Conservation (phyloP, 2,113 vertebrate genomes). For the Pandion haliaetus region DNA sequence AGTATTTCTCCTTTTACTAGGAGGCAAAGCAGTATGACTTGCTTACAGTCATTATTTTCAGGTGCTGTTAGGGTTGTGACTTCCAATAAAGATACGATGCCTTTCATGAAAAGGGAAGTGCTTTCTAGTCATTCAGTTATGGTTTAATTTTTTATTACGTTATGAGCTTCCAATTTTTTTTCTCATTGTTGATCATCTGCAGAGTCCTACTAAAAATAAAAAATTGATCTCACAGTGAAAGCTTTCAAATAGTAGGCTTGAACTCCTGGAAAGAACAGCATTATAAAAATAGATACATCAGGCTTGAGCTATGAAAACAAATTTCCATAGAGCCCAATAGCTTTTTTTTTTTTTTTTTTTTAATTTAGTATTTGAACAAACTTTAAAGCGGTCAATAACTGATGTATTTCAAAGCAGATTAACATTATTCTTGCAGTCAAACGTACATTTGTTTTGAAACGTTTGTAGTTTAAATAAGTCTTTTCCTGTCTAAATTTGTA, state of each 20-base stretch:
- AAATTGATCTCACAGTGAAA: not conserved
- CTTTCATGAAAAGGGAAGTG: not conserved
- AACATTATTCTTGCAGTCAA: not conserved
- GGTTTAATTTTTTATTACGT: not conserved
- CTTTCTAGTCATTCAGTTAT: not conserved
- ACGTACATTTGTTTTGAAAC: not conserved
- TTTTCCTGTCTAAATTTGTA: not conserved
- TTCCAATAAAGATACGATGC: not conserved
- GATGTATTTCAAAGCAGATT: not conserved
- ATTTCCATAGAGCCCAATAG: not conserved
- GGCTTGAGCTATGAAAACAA: not conserved
- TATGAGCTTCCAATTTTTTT: not conserved
- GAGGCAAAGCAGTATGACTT: not conserved
- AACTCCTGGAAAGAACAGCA: not conserved
- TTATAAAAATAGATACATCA: constrained; percentile 32
- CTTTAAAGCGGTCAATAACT: not conserved
- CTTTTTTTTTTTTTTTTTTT: too few species aligned
- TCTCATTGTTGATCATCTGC: not conserved
- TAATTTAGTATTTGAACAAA: not conserved
- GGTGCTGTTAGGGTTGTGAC: not conserved
- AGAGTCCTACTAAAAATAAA: constrained; percentile 37
- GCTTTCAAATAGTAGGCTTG: constrained; percentile 9
- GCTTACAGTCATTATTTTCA: not conserved
- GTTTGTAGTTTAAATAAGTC: not conserved
- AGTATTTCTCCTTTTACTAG: not conserved